Evolutionary conservation across 2,113 vertebrate species (phyloP), one percentile per base, ranked within the genome.

Genomic region (Periophthalmodon schlosseri): DNA sequence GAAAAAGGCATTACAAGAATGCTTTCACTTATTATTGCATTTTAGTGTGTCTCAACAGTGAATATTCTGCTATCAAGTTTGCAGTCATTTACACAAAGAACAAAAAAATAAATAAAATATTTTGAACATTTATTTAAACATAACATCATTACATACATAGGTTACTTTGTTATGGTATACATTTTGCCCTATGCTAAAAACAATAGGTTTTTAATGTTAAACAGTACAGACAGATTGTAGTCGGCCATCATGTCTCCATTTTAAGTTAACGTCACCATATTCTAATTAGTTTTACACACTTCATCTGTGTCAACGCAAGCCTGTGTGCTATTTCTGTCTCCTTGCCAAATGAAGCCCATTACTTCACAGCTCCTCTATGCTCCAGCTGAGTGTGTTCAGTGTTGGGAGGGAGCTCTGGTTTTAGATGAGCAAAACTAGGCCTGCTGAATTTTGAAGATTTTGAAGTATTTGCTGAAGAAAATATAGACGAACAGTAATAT

Each of bases 401-500:
- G 57, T 52, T n/a, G 0, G 52, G n/a, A 56, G 52, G 1, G 4
- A 10, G 6, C 44, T 24, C n/a, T 23, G 46, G 18, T 2, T 78
- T 60, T 46, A 72, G 70, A 72, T 63, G 67, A 78, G 76, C 77
- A 79, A 81, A 82, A 76, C 64, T 44, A 44, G 39, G 39, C 39
- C 7, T 2, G n/a, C n/a, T n/a, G n/a, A n/a, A n/a, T n/a, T n/a
- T n/a, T n/a, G n/a, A n/a, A n/a, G n/a, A n/a, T n/a, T 44, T 44
- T 39, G 28, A 28, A 28, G n/a, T n/a, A n/a, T n/a, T n/a, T n/a
- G n/a, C n/a, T n/a, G n/a, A n/a, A n/a, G 28, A 28, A 28, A 28
- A 28, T 28, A 28, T 28, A 28, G 28, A 28, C 3, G 28, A 28
- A 28, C 3, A 3, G 28, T 28, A 28, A 28, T 28, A 28, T 3